Evolutionary conservation across 2,113 vertebrate genomes (phyloP).

Genomic region (Myrmecobius fasciatus): DNA sequence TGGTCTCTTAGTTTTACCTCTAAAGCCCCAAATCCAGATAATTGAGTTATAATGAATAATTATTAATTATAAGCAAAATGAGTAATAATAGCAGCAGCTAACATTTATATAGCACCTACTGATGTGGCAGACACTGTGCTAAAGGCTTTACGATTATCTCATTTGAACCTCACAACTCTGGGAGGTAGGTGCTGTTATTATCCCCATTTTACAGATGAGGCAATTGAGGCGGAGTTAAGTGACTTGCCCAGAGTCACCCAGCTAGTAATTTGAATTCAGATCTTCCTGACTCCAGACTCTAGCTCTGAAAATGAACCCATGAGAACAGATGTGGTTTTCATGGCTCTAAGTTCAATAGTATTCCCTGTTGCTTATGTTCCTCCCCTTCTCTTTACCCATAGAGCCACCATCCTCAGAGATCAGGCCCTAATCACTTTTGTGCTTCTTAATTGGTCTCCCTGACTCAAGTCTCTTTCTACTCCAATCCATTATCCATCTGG

Average conservation of each 20-base stretch:
- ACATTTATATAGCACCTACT: neutral
- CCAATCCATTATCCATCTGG: neutral
- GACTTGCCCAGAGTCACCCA: neutral
- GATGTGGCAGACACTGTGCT: neutral
- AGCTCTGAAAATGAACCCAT: constrained; percentile 82
- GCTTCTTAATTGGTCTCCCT: neutral
- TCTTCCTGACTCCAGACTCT: constrained; percentile 57
- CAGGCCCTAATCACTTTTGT: neutral
- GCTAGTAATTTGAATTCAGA: neutral
- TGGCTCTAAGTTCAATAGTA: constrained; percentile 79
- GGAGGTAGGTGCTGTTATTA: neutral
- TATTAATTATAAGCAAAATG: neutral
- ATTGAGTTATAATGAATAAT: constrained; percentile 79
- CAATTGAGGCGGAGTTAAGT: neutral
- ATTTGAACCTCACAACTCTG: neutral
- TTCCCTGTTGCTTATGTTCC: constrained; percentile 36
- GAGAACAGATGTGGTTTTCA: constrained; percentile 83
- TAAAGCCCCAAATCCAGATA: constrained; percentile 71
- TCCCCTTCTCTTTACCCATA: neutral
- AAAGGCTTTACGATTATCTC: neutral
- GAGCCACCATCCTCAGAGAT: neutral
- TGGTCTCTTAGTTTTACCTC: constrained; percentile 44
- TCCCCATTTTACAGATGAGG: neutral
- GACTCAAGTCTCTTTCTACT: neutral
- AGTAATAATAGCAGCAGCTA: neutral